Base-by-base conservation (phyloP, 2,888 invertebrate species). In the Drosophila nr. perissopoda region DNA sequence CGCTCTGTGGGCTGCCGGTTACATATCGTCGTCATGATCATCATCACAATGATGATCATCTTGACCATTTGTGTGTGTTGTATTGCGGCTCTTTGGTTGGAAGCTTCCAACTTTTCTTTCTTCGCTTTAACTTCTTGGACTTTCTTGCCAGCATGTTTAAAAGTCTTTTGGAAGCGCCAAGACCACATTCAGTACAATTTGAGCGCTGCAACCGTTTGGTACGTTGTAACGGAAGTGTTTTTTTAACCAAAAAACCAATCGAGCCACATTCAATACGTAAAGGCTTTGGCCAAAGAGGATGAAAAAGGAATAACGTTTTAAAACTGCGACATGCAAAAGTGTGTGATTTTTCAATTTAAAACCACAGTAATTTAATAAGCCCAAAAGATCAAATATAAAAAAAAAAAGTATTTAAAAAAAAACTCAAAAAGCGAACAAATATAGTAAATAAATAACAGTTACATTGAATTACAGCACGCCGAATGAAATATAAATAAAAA, bases 141-240 rank as follows among this genome's bases (percentile, higher is more conserved):
- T 89, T 90, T 90, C 89, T 90, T 87, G 84, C 78, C 82, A 86
- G 76, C 79, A 80, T 86, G 87, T 72, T 87, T 89, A 89, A 89
- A 89, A 90, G 89, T 86, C 89, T 89, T 89, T 90, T 89, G 86
- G 76, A 83, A 84, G 84, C 80, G 80, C 78, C 76, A 81, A 82
- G 72, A 60, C 77, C 76, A 70, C 84, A 77, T 76, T 89, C 89
- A 89, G 90, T 89, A 79, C 73, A 81, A 75, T 80, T 76, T 84
- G 76, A 82, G 78, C 84, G 84, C 87, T 90, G 80, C 72, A 77
- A 81, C 84, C 89, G 89, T 76, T 87, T 89, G 90, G 90, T 87
- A 81, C 82, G 80, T 82, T 83, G 69, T 77, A 77, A 82, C 90
- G 86, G 89, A 80, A 80, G 78, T 80, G 69, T 57, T 53, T 68